Evolutionary conservation across 2,797 vertebrate species (phyloP), one percentile per base, ranked within the genome.

Genomic region (Syndactyla subalaris): DNA sequence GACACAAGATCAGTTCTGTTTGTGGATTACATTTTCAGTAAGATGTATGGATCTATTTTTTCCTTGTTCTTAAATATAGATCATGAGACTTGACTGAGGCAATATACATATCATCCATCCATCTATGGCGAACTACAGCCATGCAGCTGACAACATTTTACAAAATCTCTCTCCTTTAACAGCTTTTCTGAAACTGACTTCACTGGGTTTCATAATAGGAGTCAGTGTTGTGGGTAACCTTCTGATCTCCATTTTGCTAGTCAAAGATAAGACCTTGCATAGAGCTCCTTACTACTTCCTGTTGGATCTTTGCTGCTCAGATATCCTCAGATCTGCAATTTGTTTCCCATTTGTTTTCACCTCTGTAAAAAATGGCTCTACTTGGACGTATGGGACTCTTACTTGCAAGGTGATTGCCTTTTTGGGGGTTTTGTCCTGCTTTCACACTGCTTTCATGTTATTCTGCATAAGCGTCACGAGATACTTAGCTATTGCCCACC

Each of bases 61-160:
- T 97, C 96, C 98, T 98, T 98, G 98, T 98, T 98, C 97, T 98
- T 98, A 98, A 98, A 97, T 99, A 98, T 98, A 99, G 99, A 99
- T 99, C 99, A 99, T 99, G 99, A 99, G 98, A 99, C 99, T 99
- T 98, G 98, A 99, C 98, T 99, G 98, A 99, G 98, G 99, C 98
- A 98, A 98, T 99, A 98, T 98, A 98, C 98, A 99, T 99, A 99
- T 99, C 99, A 98, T 99, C 99, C 99, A 98, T 99, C 99, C 98
- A 99, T 99, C 99, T 99, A 99, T 99, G 99, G 99, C 99, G 99
- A 99, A 99, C 99, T 99, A 99, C 98, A 99, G 99, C 99, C 99
- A 99, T 99, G 99, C 99, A 99, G 99, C 99, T 98, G 99, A 99
- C 99, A 99, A 99, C 99, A 99, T 99, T 99, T 99, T 99, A 98